Evolutionary conservation across 2,888 invertebrate species (phyloP), one percentile per base, ranked within the genome.

Genomic region (Strigamia transsilvanica): DNA sequence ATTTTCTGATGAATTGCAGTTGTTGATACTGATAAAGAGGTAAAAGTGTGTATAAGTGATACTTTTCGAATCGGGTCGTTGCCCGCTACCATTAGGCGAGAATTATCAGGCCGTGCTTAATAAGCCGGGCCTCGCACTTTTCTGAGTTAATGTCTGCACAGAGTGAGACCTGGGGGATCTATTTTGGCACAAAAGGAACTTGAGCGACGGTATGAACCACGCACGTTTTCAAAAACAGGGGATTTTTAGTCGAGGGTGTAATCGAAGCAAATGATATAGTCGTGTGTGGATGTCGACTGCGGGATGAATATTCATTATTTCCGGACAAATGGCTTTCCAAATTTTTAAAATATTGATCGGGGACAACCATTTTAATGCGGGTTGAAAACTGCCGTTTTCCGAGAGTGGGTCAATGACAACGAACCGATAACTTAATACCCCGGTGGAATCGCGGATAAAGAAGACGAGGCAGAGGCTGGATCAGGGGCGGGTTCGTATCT

Each of bases 321-420:
- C 79, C 38, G 79, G 79, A 79, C 79, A 79, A 79, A 79, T 79
- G 79, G 79, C 41, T 79, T 79, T 9, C 79, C 79, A 18, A 34
- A 42, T 79, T 79, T 56, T 79, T 79, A 79, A 79, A 38, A 79
- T 79, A 79, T 79, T 42, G 79, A 79, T 79, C 79, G 79, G 79
- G 79, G 18, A 6, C 38, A 79, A 79, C 79, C 79, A 79, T 79
- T 42, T 13, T n/a, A 41, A 12, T 10, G n/a, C 32, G 38, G 78
- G 78, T 23, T 41, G 79, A 56, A n/a, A 56, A 56, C 18, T 18
- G 6, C 1, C 46, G 56, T 56, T 56, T 56, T 56, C 56, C 56
- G 18, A n/a, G 56, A 56, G 56, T 56, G 56, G 56, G 56, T 56
- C 56, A 56, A 56, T 56, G 56, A 56, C 56, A 56, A 56, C 56